A percentile compares a stretch with the other conserved stretches of the same genome.
These are phyloP conservation scores for Lithophane semibrunnea DNA, from an alignment of 2,888 invertebrate genomes.

Conservation along the genomic window DNA sequence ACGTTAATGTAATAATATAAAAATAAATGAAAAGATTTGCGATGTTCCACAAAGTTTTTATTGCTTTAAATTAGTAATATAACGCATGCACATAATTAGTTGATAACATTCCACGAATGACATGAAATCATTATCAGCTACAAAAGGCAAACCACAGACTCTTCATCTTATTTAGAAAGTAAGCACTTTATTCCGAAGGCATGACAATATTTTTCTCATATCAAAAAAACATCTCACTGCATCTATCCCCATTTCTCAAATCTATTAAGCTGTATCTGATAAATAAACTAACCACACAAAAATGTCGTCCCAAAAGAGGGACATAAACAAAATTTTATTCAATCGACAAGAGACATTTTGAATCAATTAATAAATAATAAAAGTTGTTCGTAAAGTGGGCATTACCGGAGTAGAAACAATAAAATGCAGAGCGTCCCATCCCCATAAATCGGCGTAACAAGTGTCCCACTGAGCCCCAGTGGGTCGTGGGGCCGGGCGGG, in stretches of 20 bases:
- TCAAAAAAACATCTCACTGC: conserved; percentile 51
- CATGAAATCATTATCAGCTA: conserved; percentile 44
- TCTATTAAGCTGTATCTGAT: conserved; percentile 69
- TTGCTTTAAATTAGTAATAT: conserved; percentile 2
- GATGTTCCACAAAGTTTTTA: neutral
- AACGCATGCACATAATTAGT: conserved; percentile 34
- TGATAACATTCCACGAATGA: conserved; percentile 51
- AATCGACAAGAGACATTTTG: conserved; percentile 71
- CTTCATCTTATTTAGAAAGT: conserved; percentile 56
- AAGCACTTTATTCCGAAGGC: conserved; percentile 27
- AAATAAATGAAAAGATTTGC: neutral
- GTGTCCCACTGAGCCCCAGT: conserved; percentile 75
- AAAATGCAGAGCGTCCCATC: conserved; percentile 72
- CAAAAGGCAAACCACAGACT: conserved; percentile 43
- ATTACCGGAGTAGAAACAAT: conserved; percentile 72
- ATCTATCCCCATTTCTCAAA: conserved; percentile 64
- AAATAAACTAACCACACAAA: conserved; percentile 60
- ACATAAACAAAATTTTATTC: conserved; percentile 70
- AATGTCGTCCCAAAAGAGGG: conserved; percentile 58
- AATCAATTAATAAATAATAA: conserved; percentile 85
- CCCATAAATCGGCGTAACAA: conserved; percentile 80
- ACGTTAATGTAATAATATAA: neutral
- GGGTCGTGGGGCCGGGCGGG: conserved; percentile 53
- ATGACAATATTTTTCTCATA: conserved; percentile 43
- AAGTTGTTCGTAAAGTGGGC: conserved; percentile 69